A percentile compares a stretch with the other conserved stretches of the same genome.
These are phyloP conservation scores for Accipiter superciliosus DNA, from an alignment of 2,797 vertebrate genomes.

Conservation along the genomic window DNA sequence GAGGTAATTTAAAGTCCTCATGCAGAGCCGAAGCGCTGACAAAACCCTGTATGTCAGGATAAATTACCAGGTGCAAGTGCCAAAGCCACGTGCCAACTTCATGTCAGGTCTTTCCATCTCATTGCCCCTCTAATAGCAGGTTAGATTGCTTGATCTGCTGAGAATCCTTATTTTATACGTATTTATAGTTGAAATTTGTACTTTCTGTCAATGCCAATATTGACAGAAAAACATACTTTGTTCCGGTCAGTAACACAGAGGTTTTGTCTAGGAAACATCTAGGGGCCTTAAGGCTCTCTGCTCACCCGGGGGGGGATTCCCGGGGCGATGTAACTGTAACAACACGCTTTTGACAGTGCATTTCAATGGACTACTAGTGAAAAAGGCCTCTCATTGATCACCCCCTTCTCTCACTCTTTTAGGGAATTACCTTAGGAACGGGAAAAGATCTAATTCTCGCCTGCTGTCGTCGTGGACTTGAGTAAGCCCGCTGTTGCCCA, in stretches of 20 bases:
- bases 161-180: not conserved
- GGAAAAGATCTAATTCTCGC: not conserved
- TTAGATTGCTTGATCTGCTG: not conserved
- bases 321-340: accelerated
- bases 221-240: not conserved
- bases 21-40: not conserved
- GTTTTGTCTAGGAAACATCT: not conserved
- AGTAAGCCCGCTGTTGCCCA: not conserved
- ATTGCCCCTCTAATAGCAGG: not conserved
- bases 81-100: not conserved
- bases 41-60: not conserved
- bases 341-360: not conserved
- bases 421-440: not conserved
- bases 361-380: not conserved
- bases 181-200: not conserved
- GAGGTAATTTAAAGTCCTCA: not conserved
- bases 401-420: not conserved
- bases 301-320: not conserved
- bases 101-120: not conserved
- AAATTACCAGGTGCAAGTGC: not conserved
- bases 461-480: not conserved
- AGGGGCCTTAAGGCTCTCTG: not conserved
- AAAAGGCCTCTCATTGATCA: not conserved
- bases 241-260: not conserved
- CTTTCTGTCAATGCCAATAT: not conserved